These are phyloP conservation scores for Campylomormyrus tamandua DNA, from an alignment of 2,113 vertebrate species.

Conservation along the genomic window DNA sequence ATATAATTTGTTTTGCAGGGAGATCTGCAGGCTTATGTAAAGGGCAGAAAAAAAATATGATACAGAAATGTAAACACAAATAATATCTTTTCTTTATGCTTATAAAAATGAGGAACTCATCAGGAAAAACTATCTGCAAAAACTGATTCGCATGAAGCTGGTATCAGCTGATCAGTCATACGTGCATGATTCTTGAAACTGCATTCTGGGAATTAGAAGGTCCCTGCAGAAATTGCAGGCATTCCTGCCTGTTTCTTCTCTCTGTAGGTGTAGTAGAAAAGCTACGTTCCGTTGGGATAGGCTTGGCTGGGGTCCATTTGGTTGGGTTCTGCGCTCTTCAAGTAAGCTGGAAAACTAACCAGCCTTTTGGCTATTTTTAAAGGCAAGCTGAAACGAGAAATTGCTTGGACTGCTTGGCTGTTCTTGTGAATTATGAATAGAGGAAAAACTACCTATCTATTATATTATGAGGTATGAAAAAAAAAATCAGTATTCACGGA, in stretches of 20 bases:
- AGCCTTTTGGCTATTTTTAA: not conserved
- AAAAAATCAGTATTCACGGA: not conserved
- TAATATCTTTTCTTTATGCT: not conserved
- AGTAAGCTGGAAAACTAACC: not conserved
- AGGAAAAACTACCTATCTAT: not conserved
- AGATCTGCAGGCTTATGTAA: not conserved
- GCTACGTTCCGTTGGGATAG: not conserved
- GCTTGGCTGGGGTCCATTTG: not conserved
- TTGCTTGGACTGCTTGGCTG: not conserved
- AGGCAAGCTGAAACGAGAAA: not conserved
- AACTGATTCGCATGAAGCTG: not conserved
- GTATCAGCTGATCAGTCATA: not conserved
- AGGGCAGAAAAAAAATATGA: not conserved
- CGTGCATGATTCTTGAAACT: not conserved
- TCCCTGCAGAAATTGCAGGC: not conserved
- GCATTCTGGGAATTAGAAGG: not conserved
- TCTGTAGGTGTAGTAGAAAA: not conserved
- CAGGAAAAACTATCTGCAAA: not conserved
- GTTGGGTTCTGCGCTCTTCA: not conserved
- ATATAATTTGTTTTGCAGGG: not conserved
- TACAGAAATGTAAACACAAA: not conserved
- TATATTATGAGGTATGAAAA: not conserved
- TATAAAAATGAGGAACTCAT: not conserved
- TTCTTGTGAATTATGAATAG: not conserved
- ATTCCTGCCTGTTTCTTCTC: not conserved